Evolutionary conservation across 2,113 vertebrate species (phyloP).

Genomic region (Helogale parvula): DNA sequence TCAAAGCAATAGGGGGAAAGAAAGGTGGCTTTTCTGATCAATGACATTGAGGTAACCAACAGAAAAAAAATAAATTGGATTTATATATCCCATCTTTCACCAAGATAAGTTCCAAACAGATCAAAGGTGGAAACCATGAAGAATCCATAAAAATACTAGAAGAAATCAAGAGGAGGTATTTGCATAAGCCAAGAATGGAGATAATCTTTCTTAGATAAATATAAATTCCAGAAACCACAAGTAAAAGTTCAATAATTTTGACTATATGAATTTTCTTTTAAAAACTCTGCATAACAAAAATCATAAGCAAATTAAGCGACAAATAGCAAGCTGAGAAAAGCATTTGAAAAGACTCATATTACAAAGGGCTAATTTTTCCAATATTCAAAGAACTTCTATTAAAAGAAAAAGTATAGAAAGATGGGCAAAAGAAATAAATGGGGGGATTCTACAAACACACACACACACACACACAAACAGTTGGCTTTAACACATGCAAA

Average conservation of each 20-base stretch:
- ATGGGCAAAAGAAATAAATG: neutral
- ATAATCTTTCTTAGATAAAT: neutral
- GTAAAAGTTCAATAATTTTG: neutral
- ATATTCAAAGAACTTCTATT: neutral
- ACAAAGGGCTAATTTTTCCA: neutral
- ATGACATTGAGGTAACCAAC: neutral
- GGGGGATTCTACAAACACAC: neutral
- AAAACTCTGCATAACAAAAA: neutral
- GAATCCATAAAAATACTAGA: neutral
- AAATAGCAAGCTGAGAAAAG: neutral
- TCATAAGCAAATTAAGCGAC: slow-evolving; percentile 17
- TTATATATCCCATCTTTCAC: neutral
- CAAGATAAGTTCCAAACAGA: neutral
- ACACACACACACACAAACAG: neutral
- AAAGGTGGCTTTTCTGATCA: neutral
- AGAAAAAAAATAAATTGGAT: neutral
- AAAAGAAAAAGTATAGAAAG: neutral
- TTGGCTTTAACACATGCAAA: neutral
- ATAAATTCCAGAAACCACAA: neutral
- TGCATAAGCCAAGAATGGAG: neutral
- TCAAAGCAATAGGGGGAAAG: neutral
- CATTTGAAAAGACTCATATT: neutral
- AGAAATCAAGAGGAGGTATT: neutral
- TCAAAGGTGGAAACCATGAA: neutral
- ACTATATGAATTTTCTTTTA: neutral